These are phyloP conservation scores for Sphaerophoria taeniata DNA, from an alignment of 2,888 invertebrate genomes.

Conservation along the genomic window DNA sequence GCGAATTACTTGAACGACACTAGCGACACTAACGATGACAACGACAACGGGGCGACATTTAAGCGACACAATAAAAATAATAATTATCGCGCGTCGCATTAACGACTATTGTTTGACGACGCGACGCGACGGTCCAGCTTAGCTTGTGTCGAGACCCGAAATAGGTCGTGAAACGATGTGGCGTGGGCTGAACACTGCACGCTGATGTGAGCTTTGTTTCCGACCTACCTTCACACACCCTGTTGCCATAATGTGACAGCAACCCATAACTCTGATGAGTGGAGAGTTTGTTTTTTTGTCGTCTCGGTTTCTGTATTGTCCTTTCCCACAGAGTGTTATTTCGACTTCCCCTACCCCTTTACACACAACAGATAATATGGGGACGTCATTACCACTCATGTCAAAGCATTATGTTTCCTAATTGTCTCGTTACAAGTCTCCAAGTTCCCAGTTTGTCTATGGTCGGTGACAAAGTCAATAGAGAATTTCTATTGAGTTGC, in stretches of 20 bases:
- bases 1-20: conserved; percentile 45
- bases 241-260: conserved; percentile 7
- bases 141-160: conserved; percentile 31
- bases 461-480: conserved; percentile 68
- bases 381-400: conserved; percentile 72
- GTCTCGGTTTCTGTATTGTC: conserved; percentile 53
- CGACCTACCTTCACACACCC: conserved; percentile 45
- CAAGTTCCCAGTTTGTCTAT: conserved; percentile 55
- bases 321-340: conserved; percentile 37
- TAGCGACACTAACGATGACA: conserved; percentile 59
- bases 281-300: conserved; percentile 41
- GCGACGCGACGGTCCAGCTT: conserved; percentile 31
- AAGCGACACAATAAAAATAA: conserved; percentile 73
- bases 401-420: conserved; percentile 71
- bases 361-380: conserved; percentile 46
- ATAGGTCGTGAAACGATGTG: conserved; percentile 15
- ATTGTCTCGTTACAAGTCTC: conserved; percentile 72
- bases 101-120: conserved; percentile 63
- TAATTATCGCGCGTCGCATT: conserved; percentile 72
- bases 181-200: conserved; percentile 56
- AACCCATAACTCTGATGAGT: conserved; percentile 57
- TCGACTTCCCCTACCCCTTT: conserved; percentile 4
- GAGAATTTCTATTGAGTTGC: conserved; percentile 52
- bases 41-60: conserved; percentile 66
- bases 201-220: conserved; percentile 45